phyloP scores from a whole-genome alignment of 2,113 vertebrate genomes.

The Agapornis roseicollis region DNA sequence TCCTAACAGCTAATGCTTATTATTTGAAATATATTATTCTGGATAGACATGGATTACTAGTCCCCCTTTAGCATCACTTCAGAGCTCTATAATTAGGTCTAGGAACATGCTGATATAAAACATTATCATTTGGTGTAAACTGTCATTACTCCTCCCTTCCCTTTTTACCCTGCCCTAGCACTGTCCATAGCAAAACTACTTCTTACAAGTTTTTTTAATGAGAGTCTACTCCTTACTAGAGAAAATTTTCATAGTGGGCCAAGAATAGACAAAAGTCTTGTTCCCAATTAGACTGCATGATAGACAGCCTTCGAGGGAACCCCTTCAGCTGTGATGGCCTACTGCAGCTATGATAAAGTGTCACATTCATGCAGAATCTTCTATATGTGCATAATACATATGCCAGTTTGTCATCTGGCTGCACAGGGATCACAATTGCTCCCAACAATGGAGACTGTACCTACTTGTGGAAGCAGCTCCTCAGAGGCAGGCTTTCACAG shows the following conservation, averaged over 20 bases:
- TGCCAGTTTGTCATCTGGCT: neutral
- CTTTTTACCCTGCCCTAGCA: neutral
- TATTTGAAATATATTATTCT: neutral
- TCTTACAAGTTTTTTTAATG: neutral
- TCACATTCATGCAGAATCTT: neutral
- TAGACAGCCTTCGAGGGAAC: neutral
- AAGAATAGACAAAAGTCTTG: neutral
- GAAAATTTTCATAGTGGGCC: neutral
- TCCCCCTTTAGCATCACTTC: neutral
- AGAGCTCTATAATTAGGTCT: neutral
- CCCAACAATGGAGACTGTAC: neutral
- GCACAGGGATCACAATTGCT: fast-evolving
- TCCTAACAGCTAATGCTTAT: neutral
- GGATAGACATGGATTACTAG: neutral
- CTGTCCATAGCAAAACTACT: neutral
- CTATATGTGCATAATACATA: neutral
- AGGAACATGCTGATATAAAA: neutral
- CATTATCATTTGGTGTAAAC: neutral
- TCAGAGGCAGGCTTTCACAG: neutral
- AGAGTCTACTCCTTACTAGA: neutral
- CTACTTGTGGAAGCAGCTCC: neutral
- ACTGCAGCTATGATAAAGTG: neutral
- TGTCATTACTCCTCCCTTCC: neutral
- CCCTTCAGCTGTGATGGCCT: neutral
- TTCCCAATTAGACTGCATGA: fast-evolving